Evolutionary conservation across 2,888 invertebrate genomes (phyloP).

Genomic region (Ischnus inquisitorius): DNA sequence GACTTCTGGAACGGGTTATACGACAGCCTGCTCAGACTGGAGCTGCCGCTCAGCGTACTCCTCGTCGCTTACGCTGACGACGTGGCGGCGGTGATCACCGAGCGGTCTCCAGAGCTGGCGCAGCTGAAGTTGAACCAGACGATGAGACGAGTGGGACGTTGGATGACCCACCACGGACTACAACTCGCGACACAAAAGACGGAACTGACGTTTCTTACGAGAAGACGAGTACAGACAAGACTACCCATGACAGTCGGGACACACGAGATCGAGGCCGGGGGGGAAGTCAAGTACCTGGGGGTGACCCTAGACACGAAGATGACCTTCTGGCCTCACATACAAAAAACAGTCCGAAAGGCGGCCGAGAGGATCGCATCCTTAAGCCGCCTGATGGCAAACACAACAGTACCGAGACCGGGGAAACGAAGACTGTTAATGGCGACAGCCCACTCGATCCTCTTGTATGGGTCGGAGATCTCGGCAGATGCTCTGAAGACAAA

Average conservation of each 20-base stretch:
- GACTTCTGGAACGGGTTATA: slow-evolving; percentile 72
- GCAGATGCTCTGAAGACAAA: slow-evolving; percentile 53
- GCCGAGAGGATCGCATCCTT: too few species aligned
- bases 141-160: slow-evolving; percentile 33
- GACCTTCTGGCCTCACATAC: slow-evolving; percentile 67
- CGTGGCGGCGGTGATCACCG: slow-evolving; percentile 61
- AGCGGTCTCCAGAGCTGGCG: slow-evolving; percentile 52
- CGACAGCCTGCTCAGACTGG: slow-evolving; percentile 60
- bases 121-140: slow-evolving; percentile 23
- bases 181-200: slow-evolving; percentile 67
- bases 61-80: slow-evolving; percentile 70
- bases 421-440: too few species aligned
- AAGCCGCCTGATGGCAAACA: too few species aligned
- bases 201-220: slow-evolving; percentile 65
- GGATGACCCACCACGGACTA: slow-evolving; percentile 51
- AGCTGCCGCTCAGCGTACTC: too few species aligned
- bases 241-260: slow-evolving; percentile 54
- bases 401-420: too few species aligned
- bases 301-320: slow-evolving; percentile 62
- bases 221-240: slow-evolving; percentile 58
- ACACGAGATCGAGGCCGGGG: slow-evolving; percentile 25
- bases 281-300: slow-evolving; percentile 71
- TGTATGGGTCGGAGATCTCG: slow-evolving; percentile 70
- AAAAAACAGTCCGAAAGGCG: slow-evolving; percentile 25
- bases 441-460: slow-evolving; percentile 63